Evolutionary conservation across 92 coral and sea anemone genomes (phyloP).

Genomic region (Micromussa lordhowensis): DNA sequence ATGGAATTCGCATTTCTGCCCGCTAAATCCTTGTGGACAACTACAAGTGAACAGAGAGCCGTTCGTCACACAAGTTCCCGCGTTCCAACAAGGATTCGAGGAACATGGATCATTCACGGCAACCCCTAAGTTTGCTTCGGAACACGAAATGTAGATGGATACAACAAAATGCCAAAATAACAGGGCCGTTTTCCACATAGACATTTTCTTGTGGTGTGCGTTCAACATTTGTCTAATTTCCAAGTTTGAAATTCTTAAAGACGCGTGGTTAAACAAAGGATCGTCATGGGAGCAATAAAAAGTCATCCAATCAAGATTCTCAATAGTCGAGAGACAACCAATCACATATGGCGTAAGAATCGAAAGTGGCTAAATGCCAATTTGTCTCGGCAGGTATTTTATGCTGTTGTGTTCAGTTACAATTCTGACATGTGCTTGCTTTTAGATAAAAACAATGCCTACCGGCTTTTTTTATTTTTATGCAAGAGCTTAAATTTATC

Average conservation of each 20-base stretch:
- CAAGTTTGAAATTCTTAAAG: constrained; percentile 7
- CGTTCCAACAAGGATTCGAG: constrained; percentile 91
- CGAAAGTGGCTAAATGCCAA: neutral
- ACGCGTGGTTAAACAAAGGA: constrained; percentile 77
- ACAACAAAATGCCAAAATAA: constrained; percentile 29
- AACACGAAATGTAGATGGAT: constrained; percentile 19
- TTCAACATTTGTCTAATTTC: neutral
- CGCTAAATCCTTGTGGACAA: constrained; percentile 81
- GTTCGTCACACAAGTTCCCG: constrained; percentile 77
- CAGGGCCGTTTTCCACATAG: neutral
- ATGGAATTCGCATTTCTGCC: constrained; percentile 76
- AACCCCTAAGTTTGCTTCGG: constrained; percentile 24
- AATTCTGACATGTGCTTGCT: constrained; percentile 36
- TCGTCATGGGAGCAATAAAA: constrained; percentile 64
- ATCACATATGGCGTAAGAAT: constrained; percentile 19
- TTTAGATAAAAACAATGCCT: neutral
- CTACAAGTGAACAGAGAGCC: constrained; percentile 80
- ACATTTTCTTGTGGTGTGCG: constrained; percentile 22
- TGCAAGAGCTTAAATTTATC: too few relatives aligned
- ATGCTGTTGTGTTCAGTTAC: constrained; percentile 33
- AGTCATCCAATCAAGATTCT: constrained; percentile 52
- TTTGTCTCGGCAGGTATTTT: too few relatives aligned
- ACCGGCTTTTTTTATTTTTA: neutral
- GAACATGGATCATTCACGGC: constrained; percentile 72
- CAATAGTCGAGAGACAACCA: constrained; percentile 29